Evolutionary conservation across 2,888 invertebrate species (phyloP).

Genomic region (Pogonocherus hispidulus): DNA sequence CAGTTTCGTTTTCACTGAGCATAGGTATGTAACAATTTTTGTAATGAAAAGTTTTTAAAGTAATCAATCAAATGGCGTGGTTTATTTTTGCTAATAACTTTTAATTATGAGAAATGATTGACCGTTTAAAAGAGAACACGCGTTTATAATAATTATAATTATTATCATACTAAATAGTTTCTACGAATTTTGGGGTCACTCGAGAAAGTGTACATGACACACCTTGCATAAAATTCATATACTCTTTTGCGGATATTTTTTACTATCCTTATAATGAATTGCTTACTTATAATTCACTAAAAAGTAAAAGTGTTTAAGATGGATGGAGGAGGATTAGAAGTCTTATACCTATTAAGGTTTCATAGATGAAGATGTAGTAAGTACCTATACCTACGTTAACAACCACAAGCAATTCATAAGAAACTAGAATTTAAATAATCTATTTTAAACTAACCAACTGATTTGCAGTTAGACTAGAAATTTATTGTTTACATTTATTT

Average conservation of each 20-base stretch:
- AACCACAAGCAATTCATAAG: not conserved
- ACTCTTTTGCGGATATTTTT: conserved; percentile 35
- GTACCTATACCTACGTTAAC: not conserved
- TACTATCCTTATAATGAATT: conserved; percentile 24
- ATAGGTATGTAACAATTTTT: not conserved
- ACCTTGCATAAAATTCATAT: conserved; percentile 41
- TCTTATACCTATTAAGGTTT: not conserved
- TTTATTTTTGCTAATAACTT: conserved; percentile 1
- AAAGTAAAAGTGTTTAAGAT: conserved; percentile 36
- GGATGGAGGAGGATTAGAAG: not conserved
- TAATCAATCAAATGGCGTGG: not conserved
- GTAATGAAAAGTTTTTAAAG: not conserved
- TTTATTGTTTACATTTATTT: no score
- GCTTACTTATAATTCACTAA: conserved; percentile 30
- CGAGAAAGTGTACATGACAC: conserved; percentile 49
- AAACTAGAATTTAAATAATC: not conserved
- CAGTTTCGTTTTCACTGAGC: not conserved
- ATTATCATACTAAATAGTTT: conserved; percentile 42
- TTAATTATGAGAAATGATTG: conserved; percentile 12
- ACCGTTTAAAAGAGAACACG: conserved; percentile 19
- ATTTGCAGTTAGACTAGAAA: no score
- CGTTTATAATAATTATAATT: conserved; percentile 20
- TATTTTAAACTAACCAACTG: not conserved
- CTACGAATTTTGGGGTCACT: conserved; percentile 51
- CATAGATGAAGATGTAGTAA: not conserved